These are phyloP conservation scores for Aegithalos caudatus DNA, from an alignment of 2,113 vertebrate genomes.

Conservation along the genomic window DNA sequence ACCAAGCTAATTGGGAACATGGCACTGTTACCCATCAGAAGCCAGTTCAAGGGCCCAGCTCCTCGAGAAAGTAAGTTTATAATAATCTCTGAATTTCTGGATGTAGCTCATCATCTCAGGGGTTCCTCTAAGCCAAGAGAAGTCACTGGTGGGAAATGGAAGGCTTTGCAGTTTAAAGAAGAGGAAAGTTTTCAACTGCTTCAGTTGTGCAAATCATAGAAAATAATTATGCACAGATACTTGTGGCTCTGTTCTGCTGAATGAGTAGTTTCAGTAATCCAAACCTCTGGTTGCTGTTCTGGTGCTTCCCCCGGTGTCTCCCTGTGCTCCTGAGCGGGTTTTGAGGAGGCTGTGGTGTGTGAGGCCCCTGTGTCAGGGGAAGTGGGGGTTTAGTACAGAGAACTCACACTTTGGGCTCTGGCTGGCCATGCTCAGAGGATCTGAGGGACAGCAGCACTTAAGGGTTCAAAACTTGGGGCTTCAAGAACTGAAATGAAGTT, in stretches of 20 bases:
- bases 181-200: not conserved
- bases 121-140: not conserved
- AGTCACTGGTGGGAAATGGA: not conserved
- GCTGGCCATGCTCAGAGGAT: accelerated
- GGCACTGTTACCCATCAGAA: slow-evolving; percentile 91
- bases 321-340: not conserved
- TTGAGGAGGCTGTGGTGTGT: not conserved
- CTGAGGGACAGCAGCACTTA: not conserved
- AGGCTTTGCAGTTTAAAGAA: not conserved
- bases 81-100: not conserved
- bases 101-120: not conserved
- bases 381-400: not conserved
- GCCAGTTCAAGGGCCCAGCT: slow-evolving; percentile 96
- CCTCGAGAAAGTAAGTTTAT: slow-evolving; percentile 87
- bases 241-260: not conserved
- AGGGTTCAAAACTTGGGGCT: not conserved
- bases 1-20: slow-evolving; percentile 93
- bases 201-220: not conserved
- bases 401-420: accelerated
- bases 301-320: not conserved
- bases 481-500: not conserved
- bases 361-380: not conserved
- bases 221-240: not conserved
- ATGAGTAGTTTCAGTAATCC: not conserved
- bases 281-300: not conserved